Evolutionary conservation across 2,797 vertebrate genomes (phyloP).

Genomic region (Vireo griseus): DNA sequence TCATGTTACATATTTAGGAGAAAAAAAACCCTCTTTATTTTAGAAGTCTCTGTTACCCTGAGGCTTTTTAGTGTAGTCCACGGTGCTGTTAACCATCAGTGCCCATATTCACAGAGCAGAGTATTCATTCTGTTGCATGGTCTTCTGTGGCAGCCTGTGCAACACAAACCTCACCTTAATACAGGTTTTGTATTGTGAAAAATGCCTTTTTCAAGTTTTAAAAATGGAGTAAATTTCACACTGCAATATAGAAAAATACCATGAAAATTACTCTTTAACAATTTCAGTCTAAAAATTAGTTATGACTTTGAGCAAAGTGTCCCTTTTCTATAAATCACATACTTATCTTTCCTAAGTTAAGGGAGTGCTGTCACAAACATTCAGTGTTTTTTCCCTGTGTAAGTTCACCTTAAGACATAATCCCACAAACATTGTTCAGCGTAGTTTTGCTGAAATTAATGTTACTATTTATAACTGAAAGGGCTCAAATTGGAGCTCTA

Average conservation of each 20-base stretch:
- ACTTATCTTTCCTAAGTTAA: background rate
- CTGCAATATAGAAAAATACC: background rate
- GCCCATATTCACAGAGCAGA: background rate
- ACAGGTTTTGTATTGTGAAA: background rate
- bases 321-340: background rate
- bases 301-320: background rate
- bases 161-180: background rate
- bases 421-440: background rate
- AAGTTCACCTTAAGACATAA: background rate
- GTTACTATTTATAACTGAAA: background rate
- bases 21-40: background rate
- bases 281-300: background rate
- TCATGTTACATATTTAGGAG: background rate
- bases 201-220: background rate
- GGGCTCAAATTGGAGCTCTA: background rate
- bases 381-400: background rate
- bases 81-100: background rate
- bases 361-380: background rate
- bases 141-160: background rate
- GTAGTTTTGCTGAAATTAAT: conserved; percentile 2
- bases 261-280: background rate
- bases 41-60: background rate
- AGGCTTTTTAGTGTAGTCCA: background rate
- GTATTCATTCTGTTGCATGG: background rate
- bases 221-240: background rate